Base-by-base conservation (phyloP, 1,140 invertebrate species). In the Drosophila nigrodunni region DNA sequence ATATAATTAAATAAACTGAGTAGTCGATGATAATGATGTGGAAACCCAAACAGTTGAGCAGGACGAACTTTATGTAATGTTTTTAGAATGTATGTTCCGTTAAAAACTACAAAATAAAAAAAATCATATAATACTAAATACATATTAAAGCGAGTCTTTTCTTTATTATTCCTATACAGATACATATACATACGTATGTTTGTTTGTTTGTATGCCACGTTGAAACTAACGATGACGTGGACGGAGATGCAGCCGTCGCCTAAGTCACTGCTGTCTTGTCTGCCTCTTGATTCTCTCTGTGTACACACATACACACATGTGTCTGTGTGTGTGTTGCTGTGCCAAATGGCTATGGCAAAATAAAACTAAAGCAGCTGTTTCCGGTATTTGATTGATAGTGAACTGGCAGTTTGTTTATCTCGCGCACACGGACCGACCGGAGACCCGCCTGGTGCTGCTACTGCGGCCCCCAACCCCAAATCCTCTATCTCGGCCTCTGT, bases 371-470 rank as follows among this genome's bases (percentile, higher is more conserved):
- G 90, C 90, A 92, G 90, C 90, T 92, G 90, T 92, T 92, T 92
- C 90, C 90, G 90, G 90, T 92, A 90, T 92, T 92, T 92, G 90
- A 92, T 92, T 92, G 90, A 92, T 92, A 92, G 90, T 90, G 90
- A 91, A 90, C 90, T 92, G 90, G 87, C 90, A 92, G 87, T 92
- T 91, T 91, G 90, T 91, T 91, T 91, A 91, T 91, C 90, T 91
- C 89, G 82, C 75, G 60, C 80, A 82, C 81, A 82, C 77, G 69
- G 70, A 71, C 58, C 25, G 58, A 68, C 58, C 57, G 57, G 82
- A 76, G 74, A 77, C 73, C 57, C 57, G 70, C 44, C 60, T 72
- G 67, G 61, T 49, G 73, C 55, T 73, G 13, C 25, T 30, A 30
- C 25, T 30, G 25, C 25, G 25, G 25, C 25, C 61, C 8, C 34